Percentiles rank a stretch among this genome's conserved stretches.
These are phyloP conservation scores for Aix galericulata DNA, from an alignment of 2,113 vertebrate species.

Conservation along the genomic window DNA sequence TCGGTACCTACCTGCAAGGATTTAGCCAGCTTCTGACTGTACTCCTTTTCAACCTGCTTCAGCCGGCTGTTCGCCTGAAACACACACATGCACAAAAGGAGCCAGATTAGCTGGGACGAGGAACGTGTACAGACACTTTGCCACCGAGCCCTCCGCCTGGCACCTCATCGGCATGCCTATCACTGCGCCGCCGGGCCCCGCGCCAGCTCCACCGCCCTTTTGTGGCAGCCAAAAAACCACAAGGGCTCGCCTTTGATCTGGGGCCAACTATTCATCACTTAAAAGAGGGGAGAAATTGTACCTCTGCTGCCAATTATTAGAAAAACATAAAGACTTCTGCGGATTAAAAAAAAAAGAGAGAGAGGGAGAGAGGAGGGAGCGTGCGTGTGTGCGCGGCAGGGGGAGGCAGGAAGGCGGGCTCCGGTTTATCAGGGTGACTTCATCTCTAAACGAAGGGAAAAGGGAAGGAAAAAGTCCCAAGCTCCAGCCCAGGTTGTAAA, in stretches of 20 bases:
- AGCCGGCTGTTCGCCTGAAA: constrained; percentile 88
- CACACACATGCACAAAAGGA: constrained; percentile 66
- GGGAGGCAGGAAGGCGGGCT: neutral
- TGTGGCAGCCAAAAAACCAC: constrained; percentile 85
- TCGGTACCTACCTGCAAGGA: constrained; percentile 88
- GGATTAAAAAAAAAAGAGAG: neutral
- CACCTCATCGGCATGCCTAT: constrained; percentile 80
- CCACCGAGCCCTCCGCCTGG: constrained; percentile 81
- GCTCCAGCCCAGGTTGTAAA: neutral
- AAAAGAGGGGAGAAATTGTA: constrained; percentile 83
- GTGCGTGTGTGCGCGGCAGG: neutral
- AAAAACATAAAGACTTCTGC: constrained; percentile 78
- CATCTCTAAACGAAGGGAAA: neutral
- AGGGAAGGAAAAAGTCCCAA: neutral
- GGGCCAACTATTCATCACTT: constrained; percentile 93
- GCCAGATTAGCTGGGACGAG: constrained; percentile 76
- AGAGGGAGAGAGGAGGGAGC: neutral
- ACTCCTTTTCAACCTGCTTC: constrained; percentile 90
- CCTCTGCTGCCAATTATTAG: constrained; percentile 85
- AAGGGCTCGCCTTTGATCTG: constrained; percentile 85
- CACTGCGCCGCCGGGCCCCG: constrained; percentile 76
- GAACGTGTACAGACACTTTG: constrained; percentile 74
- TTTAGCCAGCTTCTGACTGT: constrained; percentile 83
- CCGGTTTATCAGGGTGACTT: constrained; percentile 25
- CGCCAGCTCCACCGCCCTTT: constrained; percentile 83